Evolutionary conservation across 2,113 vertebrate species (phyloP).

Genomic region (Pelmatolapia mariae): DNA sequence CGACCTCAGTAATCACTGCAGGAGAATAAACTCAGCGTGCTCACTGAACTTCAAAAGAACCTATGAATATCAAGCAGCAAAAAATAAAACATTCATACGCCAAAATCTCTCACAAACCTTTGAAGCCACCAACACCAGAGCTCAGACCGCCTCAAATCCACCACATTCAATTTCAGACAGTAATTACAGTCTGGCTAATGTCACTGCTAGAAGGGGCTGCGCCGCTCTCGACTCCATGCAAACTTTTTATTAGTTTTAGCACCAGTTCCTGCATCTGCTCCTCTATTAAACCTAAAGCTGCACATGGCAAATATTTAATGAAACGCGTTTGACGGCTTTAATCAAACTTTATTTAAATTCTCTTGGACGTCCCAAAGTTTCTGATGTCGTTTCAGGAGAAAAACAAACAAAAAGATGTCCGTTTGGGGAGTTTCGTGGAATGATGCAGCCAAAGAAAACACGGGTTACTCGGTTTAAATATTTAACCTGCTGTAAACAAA

Average conservation of each 20-base stretch:
- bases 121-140: not conserved
- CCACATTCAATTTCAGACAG: not conserved
- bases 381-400: not conserved
- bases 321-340: not conserved
- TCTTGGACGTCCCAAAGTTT: not conserved
- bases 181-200: not conserved
- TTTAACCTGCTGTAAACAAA: not conserved
- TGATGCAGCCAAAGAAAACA: not conserved
- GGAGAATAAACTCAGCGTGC: not conserved
- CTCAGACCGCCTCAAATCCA: not conserved
- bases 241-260: not conserved
- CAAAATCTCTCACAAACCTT: not conserved
- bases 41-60: not conserved
- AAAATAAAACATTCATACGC: not conserved
- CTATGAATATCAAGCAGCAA: conserved; percentile 9
- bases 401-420: not conserved
- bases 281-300: not conserved
- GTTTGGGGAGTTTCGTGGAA: not conserved
- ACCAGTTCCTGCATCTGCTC: not conserved
- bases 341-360: not conserved
- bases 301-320: not conserved
- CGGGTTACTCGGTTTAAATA: not conserved
- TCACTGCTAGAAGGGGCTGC: not conserved
- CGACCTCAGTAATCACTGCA: not conserved
- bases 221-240: not conserved